These are phyloP conservation scores for Drosophila nigromelanica DNA, from an alignment of 1,140 invertebrate species.

Conservation along the genomic window DNA sequence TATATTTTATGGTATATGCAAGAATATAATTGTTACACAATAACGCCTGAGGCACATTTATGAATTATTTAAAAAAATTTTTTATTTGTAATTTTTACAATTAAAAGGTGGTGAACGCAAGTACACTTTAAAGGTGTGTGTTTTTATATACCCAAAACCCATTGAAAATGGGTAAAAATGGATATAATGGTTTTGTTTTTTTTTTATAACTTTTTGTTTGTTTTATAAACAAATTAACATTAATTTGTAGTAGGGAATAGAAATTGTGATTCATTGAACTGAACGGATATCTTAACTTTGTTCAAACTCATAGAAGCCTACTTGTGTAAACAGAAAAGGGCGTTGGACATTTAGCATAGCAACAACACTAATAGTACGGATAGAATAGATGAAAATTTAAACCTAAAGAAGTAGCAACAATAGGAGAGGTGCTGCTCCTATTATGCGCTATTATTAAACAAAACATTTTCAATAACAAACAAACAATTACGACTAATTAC, in stretches of 20 bases:
- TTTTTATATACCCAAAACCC: not conserved
- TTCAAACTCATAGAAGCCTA: conserved; percentile 48
- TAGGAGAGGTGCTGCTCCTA: conserved; percentile 11
- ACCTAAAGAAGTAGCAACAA: conserved; percentile 42
- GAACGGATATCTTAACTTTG: conserved; percentile 53
- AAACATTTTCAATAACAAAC: conserved; percentile 76
- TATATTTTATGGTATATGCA: conserved; percentile 50
- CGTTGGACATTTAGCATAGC: conserved; percentile 18
- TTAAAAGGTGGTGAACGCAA: conserved; percentile 40
- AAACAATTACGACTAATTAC: conserved; percentile 72
- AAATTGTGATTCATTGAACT: conserved; percentile 11
- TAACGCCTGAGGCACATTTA: conserved; percentile 81
- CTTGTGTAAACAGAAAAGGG: conserved; percentile 12
- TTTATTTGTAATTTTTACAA: conserved; percentile 10
- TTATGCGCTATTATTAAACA: conserved; percentile 45
- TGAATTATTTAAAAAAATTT: conserved; percentile 55
- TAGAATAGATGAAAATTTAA: conserved; percentile 28
- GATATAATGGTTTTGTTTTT: too few relatives aligned
- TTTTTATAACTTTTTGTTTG: conserved; percentile 56
- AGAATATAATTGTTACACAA: conserved; percentile 77
- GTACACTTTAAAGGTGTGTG: conserved; percentile 10
- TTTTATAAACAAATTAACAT: conserved; percentile 72
- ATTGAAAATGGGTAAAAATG: too few relatives aligned
- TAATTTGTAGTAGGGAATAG: conserved; percentile 40
- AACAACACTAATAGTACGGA: conserved; percentile 43